phyloP scores from a whole-genome alignment of 1,140 invertebrate genomes.

The Diploscapter pachys region DNA sequence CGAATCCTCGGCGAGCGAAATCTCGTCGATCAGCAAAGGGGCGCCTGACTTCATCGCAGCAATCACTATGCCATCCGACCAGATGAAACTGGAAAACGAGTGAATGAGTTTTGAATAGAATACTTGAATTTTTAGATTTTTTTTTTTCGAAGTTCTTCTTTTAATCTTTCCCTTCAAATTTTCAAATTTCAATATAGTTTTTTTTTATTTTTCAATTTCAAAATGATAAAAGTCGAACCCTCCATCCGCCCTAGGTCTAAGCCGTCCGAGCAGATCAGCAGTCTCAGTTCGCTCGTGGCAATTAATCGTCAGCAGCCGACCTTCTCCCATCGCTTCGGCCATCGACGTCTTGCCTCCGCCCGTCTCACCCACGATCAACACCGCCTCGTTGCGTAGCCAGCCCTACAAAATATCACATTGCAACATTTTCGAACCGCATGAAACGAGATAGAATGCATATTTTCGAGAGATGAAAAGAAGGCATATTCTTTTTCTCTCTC shows the following conservation, averaged over 20 bases:
- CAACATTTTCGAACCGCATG: too few species aligned
- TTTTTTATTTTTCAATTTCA: not conserved
- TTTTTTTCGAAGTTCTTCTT: not conserved
- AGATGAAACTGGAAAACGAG: constrained; percentile 76
- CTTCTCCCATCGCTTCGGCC: constrained; percentile 68
- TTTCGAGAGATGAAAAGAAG: too few species aligned
- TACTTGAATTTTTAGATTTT: not conserved
- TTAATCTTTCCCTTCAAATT: too few species aligned
- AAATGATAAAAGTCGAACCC: constrained; percentile 4
- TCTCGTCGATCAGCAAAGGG: constrained; percentile 94
- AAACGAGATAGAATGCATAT: too few species aligned
- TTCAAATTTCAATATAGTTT: not conserved
- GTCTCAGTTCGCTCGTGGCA: constrained; percentile 99
- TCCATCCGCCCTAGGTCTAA: constrained; percentile 71
- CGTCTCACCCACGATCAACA: constrained; percentile 92
- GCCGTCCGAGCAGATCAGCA: constrained; percentile 90
- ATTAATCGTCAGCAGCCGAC: constrained; percentile 73
- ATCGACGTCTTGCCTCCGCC: constrained; percentile 97
- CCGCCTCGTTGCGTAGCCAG: constrained; percentile 84
- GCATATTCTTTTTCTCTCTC: too few species aligned
- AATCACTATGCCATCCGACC: constrained; percentile 93
- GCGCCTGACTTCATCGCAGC: constrained; percentile 80
- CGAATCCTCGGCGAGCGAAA: constrained; percentile 96
- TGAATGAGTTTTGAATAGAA: not conserved
- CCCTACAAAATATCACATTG: constrained; percentile 60